phyloP scores from a whole-genome alignment of 2,888 invertebrate species.

The Lycocerus yunnanus region DNA sequence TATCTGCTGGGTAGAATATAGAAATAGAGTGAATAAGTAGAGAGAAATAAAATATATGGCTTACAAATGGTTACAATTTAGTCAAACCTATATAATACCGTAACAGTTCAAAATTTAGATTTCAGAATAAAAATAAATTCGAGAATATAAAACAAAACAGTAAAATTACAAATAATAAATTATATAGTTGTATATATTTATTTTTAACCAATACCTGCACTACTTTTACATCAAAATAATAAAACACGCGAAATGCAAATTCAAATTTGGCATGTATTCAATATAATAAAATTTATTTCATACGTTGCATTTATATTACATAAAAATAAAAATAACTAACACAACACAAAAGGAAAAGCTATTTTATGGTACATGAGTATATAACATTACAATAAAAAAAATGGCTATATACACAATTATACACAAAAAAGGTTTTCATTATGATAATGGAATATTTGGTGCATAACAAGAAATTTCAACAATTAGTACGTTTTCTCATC shows the following conservation, averaged over 20 bases:
- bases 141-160: conserved; percentile 1
- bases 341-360: background rate
- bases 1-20: too few species aligned
- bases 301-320: background rate
- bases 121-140: background rate
- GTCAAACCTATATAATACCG: too few species aligned
- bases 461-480: conserved; percentile 17
- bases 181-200: conserved; percentile 8
- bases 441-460: conserved; percentile 4
- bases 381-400: background rate
- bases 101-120: background rate
- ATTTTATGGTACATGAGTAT: background rate
- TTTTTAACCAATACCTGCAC: conserved; percentile 19
- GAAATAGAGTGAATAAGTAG: too few species aligned
- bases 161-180: conserved; percentile 17
- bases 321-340: background rate
- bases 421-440: conserved; percentile 3
- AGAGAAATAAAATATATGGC: too few species aligned
- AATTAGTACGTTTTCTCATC: conserved; percentile 10
- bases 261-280: conserved; percentile 27
- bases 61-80: too few species aligned
- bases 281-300: conserved; percentile 16
- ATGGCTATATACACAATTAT: background rate
- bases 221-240: conserved; percentile 17
- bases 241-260: conserved; percentile 20